phyloP scores from a whole-genome alignment of 2,797 vertebrate species.

The Pipistrellus pipistrellus region DNA sequence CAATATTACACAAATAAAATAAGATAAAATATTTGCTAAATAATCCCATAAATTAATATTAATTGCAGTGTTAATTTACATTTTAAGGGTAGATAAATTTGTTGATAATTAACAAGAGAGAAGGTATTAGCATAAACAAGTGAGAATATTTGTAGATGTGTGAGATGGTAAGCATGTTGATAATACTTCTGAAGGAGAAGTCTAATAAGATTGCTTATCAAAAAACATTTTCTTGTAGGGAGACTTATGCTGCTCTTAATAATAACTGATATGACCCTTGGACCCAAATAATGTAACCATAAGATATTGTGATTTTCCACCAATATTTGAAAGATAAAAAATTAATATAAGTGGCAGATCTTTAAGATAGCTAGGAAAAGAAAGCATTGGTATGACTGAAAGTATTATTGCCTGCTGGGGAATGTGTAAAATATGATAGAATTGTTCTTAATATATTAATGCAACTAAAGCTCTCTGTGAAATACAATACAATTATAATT shows the following conservation, averaged over 20 bases:
- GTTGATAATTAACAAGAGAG: constrained; percentile 14
- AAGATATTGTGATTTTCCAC: constrained; percentile 54
- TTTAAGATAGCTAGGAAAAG: constrained; percentile 10
- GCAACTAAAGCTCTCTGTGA: background rate
- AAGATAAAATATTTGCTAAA: constrained; percentile 25
- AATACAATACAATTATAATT: background rate
- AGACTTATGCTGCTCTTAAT: constrained; percentile 41
- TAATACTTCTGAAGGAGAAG: constrained; percentile 37
- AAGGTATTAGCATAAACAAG: background rate
- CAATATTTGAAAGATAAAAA: constrained; percentile 39
- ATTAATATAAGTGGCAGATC: constrained; percentile 34
- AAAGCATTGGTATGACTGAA: background rate
- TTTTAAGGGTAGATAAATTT: constrained; percentile 32
- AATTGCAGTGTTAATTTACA: constrained; percentile 6
- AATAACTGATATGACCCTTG: constrained; percentile 30
- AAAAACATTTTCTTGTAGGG: constrained; percentile 6
- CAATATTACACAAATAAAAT: constrained; percentile 23
- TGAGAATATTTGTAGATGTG: background rate
- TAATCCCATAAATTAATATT: background rate
- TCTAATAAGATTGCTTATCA: constrained; percentile 3
- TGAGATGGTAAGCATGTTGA: background rate
- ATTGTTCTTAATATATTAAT: constrained; percentile 43
- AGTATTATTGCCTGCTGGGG: background rate
- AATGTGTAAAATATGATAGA: background rate
- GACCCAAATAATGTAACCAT: constrained; percentile 20